Evolutionary conservation across 2,888 invertebrate genomes (phyloP), one percentile per base, ranked within the genome.

Genomic region (Acanthosepion esculentum): DNA sequence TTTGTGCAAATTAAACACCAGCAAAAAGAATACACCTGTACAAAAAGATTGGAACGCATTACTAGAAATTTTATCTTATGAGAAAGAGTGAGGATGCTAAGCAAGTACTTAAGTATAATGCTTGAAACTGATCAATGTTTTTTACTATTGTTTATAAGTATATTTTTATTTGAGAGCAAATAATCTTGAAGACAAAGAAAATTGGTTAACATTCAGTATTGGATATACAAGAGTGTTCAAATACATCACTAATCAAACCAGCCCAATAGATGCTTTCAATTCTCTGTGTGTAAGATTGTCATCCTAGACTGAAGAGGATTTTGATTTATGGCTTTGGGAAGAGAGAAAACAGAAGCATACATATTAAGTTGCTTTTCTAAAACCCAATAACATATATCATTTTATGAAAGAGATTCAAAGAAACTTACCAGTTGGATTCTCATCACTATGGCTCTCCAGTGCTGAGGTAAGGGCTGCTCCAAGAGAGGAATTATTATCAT

Each of bases 401-500:
- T 29, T 10, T 12, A 12, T 29, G 18, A 8, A 2, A 29, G n/a
- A 18, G 18, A 8, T 55, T 20, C 15, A 94, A 78, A 78, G n/a
- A 15, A n/a, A 33, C 95, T 78, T 93, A 97, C 97, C 97, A 96
- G 97, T 97, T 26, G 97, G 97, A 94, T 96, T 96, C 33, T 97
- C 97, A 94, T 97, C 97, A 95, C 97, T 97, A 94, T 95, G 95
- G 4, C 95, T 95, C n/a, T 97, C 97, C 12, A 96, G 95, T 12
- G 96, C 96, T 33, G 96, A 96, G 29, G 96, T 96, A 15, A 97
- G 94, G 15, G 97, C 97, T 23, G 96, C 96, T 23, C 96, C 97
- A 1, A 97, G 96, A 10, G 97, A 96, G 0, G 97, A 97, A 96
- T 98, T 98, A 92, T 98, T 98, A 97, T 99, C 99, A 98, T 99